These are phyloP conservation scores for Leuciscus waleckii DNA, from an alignment of 2,797 vertebrate genomes.

Conservation along the genomic window DNA sequence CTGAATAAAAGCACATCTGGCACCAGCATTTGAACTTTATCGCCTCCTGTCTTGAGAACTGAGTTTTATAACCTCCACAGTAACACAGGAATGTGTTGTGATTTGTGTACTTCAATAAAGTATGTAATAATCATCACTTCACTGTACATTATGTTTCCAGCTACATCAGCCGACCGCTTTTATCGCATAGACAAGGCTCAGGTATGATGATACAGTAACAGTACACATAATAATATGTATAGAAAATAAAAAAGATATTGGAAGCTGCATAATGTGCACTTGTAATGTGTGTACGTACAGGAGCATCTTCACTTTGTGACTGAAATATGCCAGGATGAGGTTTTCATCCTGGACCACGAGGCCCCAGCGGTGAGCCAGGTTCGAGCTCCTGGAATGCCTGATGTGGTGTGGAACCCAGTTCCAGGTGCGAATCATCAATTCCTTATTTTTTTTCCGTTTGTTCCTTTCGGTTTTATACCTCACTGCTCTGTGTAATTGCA, in stretches of 20 bases:
- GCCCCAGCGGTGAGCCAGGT: constrained; percentile 75
- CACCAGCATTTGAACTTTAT: background rate
- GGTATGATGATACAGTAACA: constrained; percentile 75
- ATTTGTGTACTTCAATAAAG: background rate
- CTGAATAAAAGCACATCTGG: background rate
- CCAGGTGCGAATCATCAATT: constrained; percentile 76
- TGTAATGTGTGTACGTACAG: constrained; percentile 69
- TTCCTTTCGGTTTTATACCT: background rate
- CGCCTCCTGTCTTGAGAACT: background rate
- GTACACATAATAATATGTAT: background rate
- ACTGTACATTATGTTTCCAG: constrained; percentile 70
- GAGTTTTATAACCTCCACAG: background rate
- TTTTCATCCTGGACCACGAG: constrained; percentile 96
- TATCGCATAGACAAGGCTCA: constrained; percentile 99
- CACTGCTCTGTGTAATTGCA: background rate
- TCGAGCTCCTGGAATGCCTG: constrained; percentile 88
- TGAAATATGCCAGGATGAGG: constrained; percentile 96
- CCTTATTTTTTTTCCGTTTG: background rate
- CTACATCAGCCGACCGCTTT: constrained; percentile 95
- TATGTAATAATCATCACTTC: constrained; percentile 28
- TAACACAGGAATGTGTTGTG: background rate
- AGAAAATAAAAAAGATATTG: background rate
- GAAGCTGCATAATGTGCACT: background rate
- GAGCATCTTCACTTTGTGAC: constrained; percentile 99
- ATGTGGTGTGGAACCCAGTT: constrained; percentile 92